phyloP scores from a whole-genome alignment of 2,797 vertebrate genomes.

The Chloroceryle amazona region DNA sequence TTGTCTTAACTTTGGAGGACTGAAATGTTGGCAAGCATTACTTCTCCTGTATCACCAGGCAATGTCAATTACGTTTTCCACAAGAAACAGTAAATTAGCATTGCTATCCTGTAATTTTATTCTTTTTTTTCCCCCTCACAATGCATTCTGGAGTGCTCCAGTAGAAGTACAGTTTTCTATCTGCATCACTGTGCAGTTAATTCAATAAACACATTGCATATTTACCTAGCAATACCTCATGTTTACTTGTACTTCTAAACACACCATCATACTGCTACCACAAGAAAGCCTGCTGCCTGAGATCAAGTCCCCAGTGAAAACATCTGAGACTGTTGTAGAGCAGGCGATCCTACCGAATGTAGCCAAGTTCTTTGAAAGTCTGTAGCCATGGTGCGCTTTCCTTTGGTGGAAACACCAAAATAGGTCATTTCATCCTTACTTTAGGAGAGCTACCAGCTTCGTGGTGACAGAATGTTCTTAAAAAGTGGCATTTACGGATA shows the following conservation, averaged over 20 bases:
- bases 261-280: neutral
- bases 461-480: neutral
- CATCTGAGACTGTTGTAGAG: neutral
- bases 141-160: constrained; percentile 17
- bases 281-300: neutral
- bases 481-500: neutral
- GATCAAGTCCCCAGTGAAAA: constrained; percentile 20
- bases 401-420: neutral
- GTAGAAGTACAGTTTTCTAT: constrained; percentile 31
- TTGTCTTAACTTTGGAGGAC: constrained; percentile 76
- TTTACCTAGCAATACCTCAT: constrained; percentile 41
- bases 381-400: neutral
- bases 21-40: constrained; percentile 65
- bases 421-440: neutral
- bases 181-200: constrained; percentile 51
- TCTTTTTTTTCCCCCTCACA: neutral
- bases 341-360: neutral
- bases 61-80: constrained; percentile 65
- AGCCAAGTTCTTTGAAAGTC: neutral
- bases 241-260: constrained; percentile 51
- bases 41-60: constrained; percentile 70
- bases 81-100: constrained; percentile 68
- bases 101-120: constrained; percentile 40
- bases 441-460: neutral
- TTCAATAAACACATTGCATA: constrained; percentile 35